phyloP scores from a whole-genome alignment of 2,888 invertebrate genomes.

The Heliconius erato region DNA sequence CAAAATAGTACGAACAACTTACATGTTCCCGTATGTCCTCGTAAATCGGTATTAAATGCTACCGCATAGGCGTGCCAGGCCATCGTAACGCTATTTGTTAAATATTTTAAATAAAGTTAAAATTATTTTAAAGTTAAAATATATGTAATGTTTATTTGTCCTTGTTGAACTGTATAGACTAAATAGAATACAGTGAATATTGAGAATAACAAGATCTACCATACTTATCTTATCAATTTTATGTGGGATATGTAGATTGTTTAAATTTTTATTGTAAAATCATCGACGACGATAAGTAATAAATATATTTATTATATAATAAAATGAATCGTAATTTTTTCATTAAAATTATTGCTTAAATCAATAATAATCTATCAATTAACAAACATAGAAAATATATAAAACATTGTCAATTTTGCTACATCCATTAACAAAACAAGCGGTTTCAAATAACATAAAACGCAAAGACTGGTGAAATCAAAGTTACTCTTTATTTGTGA shows the following conservation, averaged over 20 bases:
- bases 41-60: conserved; percentile 27
- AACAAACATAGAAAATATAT: not conserved
- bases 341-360: no score
- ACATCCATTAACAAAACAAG: not conserved
- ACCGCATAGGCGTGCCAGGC: conserved; percentile 42
- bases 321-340: not conserved
- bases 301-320: not conserved
- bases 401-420: not conserved
- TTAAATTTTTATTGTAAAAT: not conserved
- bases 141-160: not conserved
- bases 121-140: not conserved
- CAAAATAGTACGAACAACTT: conserved; percentile 15
- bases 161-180: not conserved
- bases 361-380: not conserved
- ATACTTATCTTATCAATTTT: conserved; percentile 25
- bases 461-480: not conserved
- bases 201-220: not conserved
- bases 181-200: not conserved
- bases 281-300: not conserved
- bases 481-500: not conserved
- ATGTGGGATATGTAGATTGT: conserved; percentile 4
- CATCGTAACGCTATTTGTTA: conserved; percentile 23
- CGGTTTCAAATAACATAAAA: not conserved
- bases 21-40: conserved; percentile 5
- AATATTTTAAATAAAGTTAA: not conserved